Evolutionary conservation across 2,113 vertebrate species (phyloP), one percentile per base, ranked within the genome.

Genomic region (Pyxicephalus adspersus): DNA sequence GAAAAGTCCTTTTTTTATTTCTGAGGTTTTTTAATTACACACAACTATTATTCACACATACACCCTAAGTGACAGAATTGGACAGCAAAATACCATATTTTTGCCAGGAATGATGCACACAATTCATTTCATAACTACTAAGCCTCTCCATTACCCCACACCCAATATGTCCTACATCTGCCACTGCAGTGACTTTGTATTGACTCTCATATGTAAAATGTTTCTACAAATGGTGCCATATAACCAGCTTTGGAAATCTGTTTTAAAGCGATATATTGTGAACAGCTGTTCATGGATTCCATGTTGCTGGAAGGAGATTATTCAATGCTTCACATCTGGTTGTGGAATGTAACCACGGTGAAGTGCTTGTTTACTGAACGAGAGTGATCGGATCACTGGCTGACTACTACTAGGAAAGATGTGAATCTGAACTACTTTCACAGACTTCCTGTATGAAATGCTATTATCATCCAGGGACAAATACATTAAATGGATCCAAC

Each of bases 241-340:
- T 68, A 26, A 6, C 70, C 51, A 79, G 65, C 65, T 34, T 67
- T 45, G 7, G 34, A 45, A 45, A 64, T n/a, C 64, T 18, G 7
- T 61, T 66, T 25, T 45, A 25, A 54, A n/a, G 19, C 18, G 8
- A n/a, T 74, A 74, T 82, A 75, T 75, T 82, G 51, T 26, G 64
- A 89, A 89, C 22, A 88, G 77, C 25, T 3, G 11, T 77, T 71
- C 83, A 83, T 34, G 68, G 81, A 75, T 81, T 83, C 85, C 83
- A 82, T 70, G 76, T 52, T 45, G 51, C 81, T 38, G 67, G 80
- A 83, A 76, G 34, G 83, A 58, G 82, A 87, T 84, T 87, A 76
- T 82, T 68, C 77, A 74, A 83, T 51, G 83, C 85, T 82, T 85
- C 73, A 45, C 74, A 84, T 82, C 79, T 87, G 79, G 61, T 70